Evolutionary conservation across 2,888 invertebrate genomes (phyloP).

Genomic region (Macrophya alboannulata): DNA sequence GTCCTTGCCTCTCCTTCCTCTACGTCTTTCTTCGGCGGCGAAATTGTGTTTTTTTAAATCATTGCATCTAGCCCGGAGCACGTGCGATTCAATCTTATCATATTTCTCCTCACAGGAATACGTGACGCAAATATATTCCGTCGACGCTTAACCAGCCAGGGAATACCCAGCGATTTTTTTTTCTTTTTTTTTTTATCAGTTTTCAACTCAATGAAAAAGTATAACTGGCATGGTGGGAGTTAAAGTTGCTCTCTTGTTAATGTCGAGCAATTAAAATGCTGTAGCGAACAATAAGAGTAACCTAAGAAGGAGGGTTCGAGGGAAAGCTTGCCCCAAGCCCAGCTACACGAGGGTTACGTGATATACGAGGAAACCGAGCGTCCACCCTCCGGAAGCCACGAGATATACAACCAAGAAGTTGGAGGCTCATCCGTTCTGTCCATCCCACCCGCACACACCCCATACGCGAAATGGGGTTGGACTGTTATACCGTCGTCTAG

Average conservation of each 20-base stretch:
- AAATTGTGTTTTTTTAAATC: conserved; percentile 25
- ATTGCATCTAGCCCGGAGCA: conserved; percentile 6
- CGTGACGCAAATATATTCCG: background rate
- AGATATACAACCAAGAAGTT: conserved; percentile 59
- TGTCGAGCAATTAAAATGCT: conserved; percentile 40
- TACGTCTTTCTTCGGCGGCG: background rate
- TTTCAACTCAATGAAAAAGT: background rate
- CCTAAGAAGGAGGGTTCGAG: conserved; percentile 28
- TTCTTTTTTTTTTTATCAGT: background rate
- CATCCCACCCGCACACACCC: conserved; percentile 52
- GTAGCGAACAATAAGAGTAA: conserved; percentile 49
- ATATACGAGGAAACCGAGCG: conserved; percentile 56
- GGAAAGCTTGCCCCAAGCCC: conserved; percentile 48
- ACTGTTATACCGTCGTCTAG: conserved; percentile 48
- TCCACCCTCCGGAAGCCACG: conserved; percentile 58
- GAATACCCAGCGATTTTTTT: background rate
- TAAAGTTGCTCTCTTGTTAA: background rate
- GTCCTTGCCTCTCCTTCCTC: background rate
- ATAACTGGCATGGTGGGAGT: background rate
- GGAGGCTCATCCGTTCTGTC: conserved; percentile 57
- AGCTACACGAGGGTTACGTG: conserved; percentile 48
- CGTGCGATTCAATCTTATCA: conserved; percentile 22
- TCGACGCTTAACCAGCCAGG: background rate
- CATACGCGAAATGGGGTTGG: conserved; percentile 21
- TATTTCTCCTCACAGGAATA: conserved; percentile 21